phyloP scores from a whole-genome alignment of 2,888 invertebrate species.

The Lycia hirtaria region DNA sequence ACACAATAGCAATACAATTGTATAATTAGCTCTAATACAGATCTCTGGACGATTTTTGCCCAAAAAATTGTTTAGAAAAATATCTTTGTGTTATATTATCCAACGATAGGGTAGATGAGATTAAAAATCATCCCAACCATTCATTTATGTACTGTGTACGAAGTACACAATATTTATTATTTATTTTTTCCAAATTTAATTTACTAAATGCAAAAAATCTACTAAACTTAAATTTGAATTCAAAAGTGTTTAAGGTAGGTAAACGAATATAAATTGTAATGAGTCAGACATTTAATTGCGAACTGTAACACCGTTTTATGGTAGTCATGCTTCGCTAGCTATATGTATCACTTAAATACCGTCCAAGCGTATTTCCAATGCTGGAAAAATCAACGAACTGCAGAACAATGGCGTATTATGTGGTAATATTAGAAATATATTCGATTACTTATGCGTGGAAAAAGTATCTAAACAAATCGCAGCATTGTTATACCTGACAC shows the following conservation, averaged over 20 bases:
- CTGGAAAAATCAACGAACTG: constrained; percentile 78
- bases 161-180: too few relatives aligned
- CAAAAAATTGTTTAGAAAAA: too few relatives aligned
- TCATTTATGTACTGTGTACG: too few relatives aligned
- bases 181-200: too few relatives aligned
- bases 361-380: constrained; percentile 76
- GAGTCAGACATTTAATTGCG: constrained; percentile 62
- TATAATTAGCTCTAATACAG: too few relatives aligned
- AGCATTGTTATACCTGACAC: constrained; percentile 76
- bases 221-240: constrained; percentile 8
- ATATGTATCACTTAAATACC: constrained; percentile 76
- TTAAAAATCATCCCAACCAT: too few relatives aligned
- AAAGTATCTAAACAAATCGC: constrained; percentile 83
- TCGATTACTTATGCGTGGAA: constrained; percentile 79
- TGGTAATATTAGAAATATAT: constrained; percentile 85
- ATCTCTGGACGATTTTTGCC: too few relatives aligned
- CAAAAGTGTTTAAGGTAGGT: constrained; percentile 21
- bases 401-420: constrained; percentile 85
- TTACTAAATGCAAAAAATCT: too few relatives aligned
- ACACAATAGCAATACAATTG: too few relatives aligned
- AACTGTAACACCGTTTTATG: constrained; percentile 67
- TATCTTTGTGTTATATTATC: too few relatives aligned
- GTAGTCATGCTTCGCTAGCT: constrained; percentile 72
- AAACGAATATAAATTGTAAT: constrained; percentile 45
- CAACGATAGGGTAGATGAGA: too few relatives aligned